phyloP scores from a whole-genome alignment of 2,888 invertebrate genomes.

The Syrphus vitripennis region DNA sequence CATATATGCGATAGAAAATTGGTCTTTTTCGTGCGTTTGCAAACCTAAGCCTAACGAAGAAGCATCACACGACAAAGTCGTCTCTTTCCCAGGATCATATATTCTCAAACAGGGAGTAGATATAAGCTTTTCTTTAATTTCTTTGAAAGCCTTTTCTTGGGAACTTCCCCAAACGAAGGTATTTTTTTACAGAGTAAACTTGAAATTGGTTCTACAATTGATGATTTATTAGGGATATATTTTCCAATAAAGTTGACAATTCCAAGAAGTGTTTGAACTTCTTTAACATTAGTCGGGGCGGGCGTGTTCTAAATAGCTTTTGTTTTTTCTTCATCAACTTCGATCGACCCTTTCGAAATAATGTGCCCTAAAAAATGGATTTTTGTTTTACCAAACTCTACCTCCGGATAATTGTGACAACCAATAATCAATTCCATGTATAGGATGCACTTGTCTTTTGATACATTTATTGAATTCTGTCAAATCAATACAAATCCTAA shows the following conservation, averaged over 20 bases:
- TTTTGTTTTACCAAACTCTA: not conserved
- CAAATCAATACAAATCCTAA: not conserved
- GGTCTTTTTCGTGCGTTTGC: too few relatives aligned
- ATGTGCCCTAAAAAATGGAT: too few relatives aligned
- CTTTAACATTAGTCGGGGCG: conserved; percentile 11
- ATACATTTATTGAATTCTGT: too few relatives aligned
- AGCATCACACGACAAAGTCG: too few relatives aligned
- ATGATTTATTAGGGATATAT: conserved; percentile 31
- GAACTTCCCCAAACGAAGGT: too few relatives aligned
- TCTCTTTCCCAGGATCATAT: too few relatives aligned
- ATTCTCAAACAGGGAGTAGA: too few relatives aligned
- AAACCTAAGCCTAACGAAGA: too few relatives aligned
- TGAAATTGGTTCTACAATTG: conserved; percentile 8
- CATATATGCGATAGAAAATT: too few relatives aligned
- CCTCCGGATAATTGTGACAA: conserved; percentile 29
- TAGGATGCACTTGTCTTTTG: not conserved
- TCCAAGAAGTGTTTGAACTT: conserved; percentile 24
- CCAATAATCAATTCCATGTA: conserved; percentile 13
- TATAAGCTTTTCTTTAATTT: too few relatives aligned
- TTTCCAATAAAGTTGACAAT: conserved; percentile 26
- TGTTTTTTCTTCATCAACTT: conserved; percentile 1
- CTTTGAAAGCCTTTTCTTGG: too few relatives aligned
- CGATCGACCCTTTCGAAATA: conserved; percentile 12
- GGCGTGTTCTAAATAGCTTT: conserved; percentile 16
- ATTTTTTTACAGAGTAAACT: too few relatives aligned